A percentile compares a stretch with the other conserved stretches of the same genome.
phyloP scores from a whole-genome alignment of 2,113 vertebrate species.

The Tragelaphus strepsiceros region DNA sequence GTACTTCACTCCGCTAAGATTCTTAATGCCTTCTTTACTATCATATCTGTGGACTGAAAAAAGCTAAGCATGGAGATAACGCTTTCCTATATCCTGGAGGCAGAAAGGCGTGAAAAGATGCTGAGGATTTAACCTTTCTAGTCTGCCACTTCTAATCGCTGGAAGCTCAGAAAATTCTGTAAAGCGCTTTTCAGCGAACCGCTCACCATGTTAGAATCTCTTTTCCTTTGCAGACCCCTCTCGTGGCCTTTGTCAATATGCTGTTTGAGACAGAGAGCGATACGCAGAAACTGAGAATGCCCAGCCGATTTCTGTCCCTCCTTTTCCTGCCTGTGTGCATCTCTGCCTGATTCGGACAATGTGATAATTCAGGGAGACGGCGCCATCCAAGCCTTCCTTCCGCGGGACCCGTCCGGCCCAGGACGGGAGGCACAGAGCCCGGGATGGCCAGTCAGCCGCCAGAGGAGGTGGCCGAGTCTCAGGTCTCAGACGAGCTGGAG shows the following conservation, averaged over 20 bases:
- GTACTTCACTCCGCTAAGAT: background rate
- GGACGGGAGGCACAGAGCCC: background rate
- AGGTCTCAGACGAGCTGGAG: conserved; percentile 89
- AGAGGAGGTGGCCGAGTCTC: conserved; percentile 77
- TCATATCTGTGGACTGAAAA: background rate
- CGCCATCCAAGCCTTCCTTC: background rate
- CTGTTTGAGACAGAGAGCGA: background rate
- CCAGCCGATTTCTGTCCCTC: background rate
- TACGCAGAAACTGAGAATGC: conserved; percentile 69
- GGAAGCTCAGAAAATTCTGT: conserved; percentile 1
- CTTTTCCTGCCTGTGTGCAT: background rate
- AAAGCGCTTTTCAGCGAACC: background rate
- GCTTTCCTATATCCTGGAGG: background rate
- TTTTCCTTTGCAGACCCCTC: conserved; percentile 63
- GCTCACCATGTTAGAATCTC: conserved; percentile 16
- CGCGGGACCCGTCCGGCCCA: background rate
- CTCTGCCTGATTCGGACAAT: conserved; percentile 22
- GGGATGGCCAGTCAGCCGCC: conserved; percentile 83
- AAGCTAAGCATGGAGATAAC: background rate
- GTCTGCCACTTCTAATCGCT: background rate
- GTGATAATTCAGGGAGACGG: background rate
- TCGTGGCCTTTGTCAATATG: conserved; percentile 57
- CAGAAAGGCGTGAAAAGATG: background rate
- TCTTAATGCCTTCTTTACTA: background rate
- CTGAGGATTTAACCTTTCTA: background rate